Evolutionary conservation across 2,113 vertebrate species (phyloP).

Genomic region (Cheirogaleus medius): DNA sequence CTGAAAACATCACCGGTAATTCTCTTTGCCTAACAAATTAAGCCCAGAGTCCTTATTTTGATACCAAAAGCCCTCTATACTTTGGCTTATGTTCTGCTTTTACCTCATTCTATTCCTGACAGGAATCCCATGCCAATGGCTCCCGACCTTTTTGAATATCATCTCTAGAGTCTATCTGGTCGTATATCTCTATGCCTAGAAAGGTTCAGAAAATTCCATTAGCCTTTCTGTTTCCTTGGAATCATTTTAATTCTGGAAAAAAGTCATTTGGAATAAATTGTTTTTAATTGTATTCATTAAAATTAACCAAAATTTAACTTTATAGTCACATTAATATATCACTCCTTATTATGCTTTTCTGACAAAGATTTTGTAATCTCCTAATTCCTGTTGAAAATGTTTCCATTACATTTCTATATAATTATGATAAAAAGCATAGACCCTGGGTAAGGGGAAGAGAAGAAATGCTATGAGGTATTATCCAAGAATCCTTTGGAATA

Average conservation of each 20-base stretch:
- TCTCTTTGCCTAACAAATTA: not conserved
- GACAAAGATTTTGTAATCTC: not conserved
- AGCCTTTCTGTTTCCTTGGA: slow-evolving; percentile 40
- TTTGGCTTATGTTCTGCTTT: not conserved
- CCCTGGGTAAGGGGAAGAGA: not conserved
- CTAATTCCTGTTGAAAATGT: not conserved
- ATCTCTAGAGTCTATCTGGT: not conserved
- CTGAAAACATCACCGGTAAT: not conserved
- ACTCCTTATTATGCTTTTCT: slow-evolving; percentile 20
- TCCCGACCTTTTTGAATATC: not conserved
- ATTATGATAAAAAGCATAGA: not conserved
- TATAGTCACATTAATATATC: not conserved
- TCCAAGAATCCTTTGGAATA: not conserved
- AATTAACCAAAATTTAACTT: slow-evolving; percentile 50
- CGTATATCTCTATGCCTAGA: not conserved
- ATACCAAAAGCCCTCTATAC: not conserved
- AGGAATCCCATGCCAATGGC: not conserved
- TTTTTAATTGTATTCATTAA: slow-evolving; percentile 53
- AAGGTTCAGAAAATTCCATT: slow-evolving; percentile 37
- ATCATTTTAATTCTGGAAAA: slow-evolving; percentile 48
- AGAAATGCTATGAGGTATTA: not conserved
- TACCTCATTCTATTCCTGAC: not conserved
- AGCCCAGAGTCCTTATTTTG: not conserved
- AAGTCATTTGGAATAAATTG: slow-evolving; percentile 36
- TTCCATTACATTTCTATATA: not conserved